Percentiles rank a stretch among this genome's conserved stretches.
phyloP scores from a whole-genome alignment of 2,113 vertebrate genomes.

The Pandion haliaetus region DNA sequence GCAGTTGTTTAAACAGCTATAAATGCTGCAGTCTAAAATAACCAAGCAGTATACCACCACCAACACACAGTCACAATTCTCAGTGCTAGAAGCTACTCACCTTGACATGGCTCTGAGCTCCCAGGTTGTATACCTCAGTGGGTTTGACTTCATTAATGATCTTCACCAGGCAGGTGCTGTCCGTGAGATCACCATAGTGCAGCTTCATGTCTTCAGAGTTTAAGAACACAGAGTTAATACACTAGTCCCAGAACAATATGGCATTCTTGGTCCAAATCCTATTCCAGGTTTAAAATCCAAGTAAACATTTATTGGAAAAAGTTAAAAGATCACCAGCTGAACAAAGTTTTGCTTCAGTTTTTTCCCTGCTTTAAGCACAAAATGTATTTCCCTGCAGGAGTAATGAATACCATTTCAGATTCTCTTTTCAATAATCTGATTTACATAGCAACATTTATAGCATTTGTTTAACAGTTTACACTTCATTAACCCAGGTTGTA shows the following conservation, averaged over 20 bases:
- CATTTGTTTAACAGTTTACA: background rate
- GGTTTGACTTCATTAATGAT: slow-evolving; percentile 96
- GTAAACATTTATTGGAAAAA: background rate
- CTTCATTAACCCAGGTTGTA: background rate
- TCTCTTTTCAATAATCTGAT: background rate
- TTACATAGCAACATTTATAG: background rate
- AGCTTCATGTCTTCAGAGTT: slow-evolving; percentile 90
- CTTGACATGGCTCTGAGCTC: slow-evolving; percentile 97
- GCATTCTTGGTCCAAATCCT: background rate
- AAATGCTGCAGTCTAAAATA: background rate
- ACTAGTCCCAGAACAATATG: background rate
- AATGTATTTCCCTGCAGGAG: background rate
- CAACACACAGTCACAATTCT: background rate
- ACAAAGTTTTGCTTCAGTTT: background rate
- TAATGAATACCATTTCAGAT: background rate
- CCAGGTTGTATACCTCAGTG: slow-evolving; percentile 95
- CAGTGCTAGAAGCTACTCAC: slow-evolving; percentile 64
- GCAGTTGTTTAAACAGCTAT: background rate
- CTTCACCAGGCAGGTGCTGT: slow-evolving; percentile 98
- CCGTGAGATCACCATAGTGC: slow-evolving; percentile 96
- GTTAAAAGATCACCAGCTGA: background rate
- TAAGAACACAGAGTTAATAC: slow-evolving; percentile 38
- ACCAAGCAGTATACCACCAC: background rate
- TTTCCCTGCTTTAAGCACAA: background rate
- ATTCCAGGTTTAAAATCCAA: background rate